Percentiles rank a stretch among this genome's conserved stretches.
Evolutionary conservation across 2,113 vertebrate species (phyloP).

Genomic region (Gnathonemus echidnorhynchus): DNA sequence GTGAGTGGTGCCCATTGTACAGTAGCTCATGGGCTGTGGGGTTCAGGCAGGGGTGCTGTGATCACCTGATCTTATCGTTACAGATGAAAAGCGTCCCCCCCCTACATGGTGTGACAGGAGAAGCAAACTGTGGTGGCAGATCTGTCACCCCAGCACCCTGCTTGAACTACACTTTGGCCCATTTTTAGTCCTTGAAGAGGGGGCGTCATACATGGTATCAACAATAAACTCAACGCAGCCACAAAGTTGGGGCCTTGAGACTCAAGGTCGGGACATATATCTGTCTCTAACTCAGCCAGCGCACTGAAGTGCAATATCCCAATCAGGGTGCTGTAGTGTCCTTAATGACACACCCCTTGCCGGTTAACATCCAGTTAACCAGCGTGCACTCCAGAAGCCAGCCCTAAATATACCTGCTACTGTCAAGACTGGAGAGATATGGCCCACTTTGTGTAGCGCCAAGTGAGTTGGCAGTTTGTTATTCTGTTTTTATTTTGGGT

Average conservation of each 20-base stretch:
- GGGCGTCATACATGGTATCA: not conserved
- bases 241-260: not conserved
- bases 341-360: not conserved
- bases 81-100: not conserved
- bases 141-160: not conserved
- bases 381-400: not conserved
- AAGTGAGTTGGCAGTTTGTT: not conserved
- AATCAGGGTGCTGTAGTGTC: not conserved
- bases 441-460: not conserved
- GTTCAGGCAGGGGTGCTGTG: not conserved
- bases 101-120: not conserved
- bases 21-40: not conserved
- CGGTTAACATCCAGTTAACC: not conserved
- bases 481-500: not conserved
- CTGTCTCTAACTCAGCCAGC: not conserved
- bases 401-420: not conserved
- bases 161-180: no score
- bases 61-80: not conserved
- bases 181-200: not conserved
- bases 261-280: not conserved
- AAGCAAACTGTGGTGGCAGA: not conserved
- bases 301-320: not conserved
- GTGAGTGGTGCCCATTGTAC: not conserved
- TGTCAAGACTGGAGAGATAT: not conserved
- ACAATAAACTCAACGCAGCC: not conserved